phyloP scores from a whole-genome alignment of 2,797 vertebrate species.

The Etheostoma perlongum region DNA sequence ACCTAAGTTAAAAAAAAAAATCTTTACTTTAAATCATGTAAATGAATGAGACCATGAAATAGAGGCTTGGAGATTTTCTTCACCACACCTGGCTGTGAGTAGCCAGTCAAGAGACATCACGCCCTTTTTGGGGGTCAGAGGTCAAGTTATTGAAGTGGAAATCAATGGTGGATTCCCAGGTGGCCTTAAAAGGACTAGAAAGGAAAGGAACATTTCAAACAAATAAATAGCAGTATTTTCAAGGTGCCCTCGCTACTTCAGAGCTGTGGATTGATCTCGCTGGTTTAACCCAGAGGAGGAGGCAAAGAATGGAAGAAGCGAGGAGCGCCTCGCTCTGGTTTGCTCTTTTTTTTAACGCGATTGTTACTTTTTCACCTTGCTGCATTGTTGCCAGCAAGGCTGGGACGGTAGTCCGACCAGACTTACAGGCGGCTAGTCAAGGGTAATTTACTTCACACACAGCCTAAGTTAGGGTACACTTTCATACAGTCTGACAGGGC shows the following conservation, averaged over 20 bases:
- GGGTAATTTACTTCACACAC: slow-evolving; percentile 62
- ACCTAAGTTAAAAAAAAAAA: slow-evolving; percentile 39
- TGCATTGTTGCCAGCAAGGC: slow-evolving; percentile 32
- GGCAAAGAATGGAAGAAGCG: slow-evolving; percentile 55
- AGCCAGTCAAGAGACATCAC: slow-evolving; percentile 59
- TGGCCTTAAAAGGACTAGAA: slow-evolving; percentile 74
- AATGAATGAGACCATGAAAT: slow-evolving; percentile 53
- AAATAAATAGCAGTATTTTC: slow-evolving; percentile 81
- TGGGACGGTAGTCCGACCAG: slow-evolving; percentile 45
- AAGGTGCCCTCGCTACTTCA: slow-evolving; percentile 84
- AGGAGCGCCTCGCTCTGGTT: slow-evolving; percentile 53
- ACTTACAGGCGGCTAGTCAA: slow-evolving; percentile 52
- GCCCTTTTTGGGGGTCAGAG: slow-evolving; percentile 71
- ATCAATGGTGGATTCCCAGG: slow-evolving; percentile 77
- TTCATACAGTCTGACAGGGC: slow-evolving; percentile 34
- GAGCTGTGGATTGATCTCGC: slow-evolving; percentile 78
- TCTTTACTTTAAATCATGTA: slow-evolving; percentile 53
- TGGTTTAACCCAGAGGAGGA: slow-evolving; percentile 72
- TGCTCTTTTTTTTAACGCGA: slow-evolving; percentile 66
- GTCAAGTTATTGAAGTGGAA: slow-evolving; percentile 84
- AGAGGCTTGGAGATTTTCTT: slow-evolving; percentile 47
- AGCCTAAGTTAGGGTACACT: slow-evolving; percentile 12
- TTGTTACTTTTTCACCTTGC: slow-evolving; percentile 72
- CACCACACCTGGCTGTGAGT: slow-evolving; percentile 58
- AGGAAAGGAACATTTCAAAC: slow-evolving; percentile 81